Conservation (phyloP, 2,113 vertebrate genomes). For the Nyctibius bracteatus region DNA sequence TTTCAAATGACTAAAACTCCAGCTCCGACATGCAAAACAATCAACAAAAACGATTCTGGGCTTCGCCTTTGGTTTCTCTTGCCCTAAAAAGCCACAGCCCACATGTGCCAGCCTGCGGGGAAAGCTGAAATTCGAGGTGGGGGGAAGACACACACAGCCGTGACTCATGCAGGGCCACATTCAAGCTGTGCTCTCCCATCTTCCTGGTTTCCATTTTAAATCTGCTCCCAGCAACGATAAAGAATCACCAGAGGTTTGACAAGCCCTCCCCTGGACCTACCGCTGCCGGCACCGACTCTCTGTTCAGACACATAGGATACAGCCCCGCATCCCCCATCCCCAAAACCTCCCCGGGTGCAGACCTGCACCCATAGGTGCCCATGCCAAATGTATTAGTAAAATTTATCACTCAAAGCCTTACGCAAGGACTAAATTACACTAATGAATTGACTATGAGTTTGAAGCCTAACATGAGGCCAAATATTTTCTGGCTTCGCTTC, state of each 20-base stretch:
- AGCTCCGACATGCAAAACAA: not conserved
- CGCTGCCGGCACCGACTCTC: fast-evolving
- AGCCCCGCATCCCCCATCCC: not conserved
- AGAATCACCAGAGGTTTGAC: not conserved
- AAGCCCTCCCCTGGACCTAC: fast-evolving
- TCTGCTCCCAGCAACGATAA: not conserved
- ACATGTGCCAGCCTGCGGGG: not conserved
- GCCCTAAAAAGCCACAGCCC: not conserved
- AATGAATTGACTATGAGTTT: slow-evolving; percentile 79
- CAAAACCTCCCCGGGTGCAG: not conserved
- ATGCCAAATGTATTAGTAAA: slow-evolving; percentile 64
- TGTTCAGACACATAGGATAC: not conserved
- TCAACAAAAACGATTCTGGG: not conserved
- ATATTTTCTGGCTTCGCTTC: slow-evolving; percentile 75
- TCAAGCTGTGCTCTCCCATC: not conserved
- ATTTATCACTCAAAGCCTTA: slow-evolving; percentile 72
- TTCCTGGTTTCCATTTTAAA: not conserved
- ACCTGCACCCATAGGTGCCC: not conserved
- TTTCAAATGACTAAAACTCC: not conserved
- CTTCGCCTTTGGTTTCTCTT: not conserved
- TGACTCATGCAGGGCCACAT: not conserved
- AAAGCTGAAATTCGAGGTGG: not conserved
- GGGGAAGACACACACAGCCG: not conserved
- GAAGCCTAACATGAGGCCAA: slow-evolving; percentile 71
- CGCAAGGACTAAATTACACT: slow-evolving; percentile 70